Percentiles rank a stretch among this genome's conserved stretches.
Conservation (phyloP, 2,797 vertebrate genomes). For the Mus minutoides region DNA sequence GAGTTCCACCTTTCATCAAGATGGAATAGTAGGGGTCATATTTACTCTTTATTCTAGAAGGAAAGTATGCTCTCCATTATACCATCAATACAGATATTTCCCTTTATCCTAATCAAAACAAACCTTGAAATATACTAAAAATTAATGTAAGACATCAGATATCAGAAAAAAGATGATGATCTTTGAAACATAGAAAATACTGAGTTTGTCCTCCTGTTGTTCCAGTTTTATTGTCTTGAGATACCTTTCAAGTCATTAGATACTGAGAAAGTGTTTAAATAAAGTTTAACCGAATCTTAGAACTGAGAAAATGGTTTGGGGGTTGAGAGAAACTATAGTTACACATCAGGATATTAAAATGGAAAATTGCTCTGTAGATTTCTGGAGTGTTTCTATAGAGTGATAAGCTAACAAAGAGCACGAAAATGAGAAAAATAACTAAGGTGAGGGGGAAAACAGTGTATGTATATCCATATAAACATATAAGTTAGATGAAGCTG, state of each 20-base stretch:
- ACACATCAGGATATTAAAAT: background rate
- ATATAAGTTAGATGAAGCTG: background rate
- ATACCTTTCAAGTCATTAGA: background rate
- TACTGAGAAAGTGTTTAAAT: background rate
- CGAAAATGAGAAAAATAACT: background rate
- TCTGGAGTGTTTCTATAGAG: background rate
- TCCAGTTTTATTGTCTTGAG: background rate
- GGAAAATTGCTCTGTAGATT: background rate
- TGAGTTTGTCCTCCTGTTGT: background rate
- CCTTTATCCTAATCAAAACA: background rate
- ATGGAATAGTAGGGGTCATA: background rate
- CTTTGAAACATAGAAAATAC: background rate
- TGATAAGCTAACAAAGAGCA: background rate
- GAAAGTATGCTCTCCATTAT: background rate
- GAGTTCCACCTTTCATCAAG: slow-evolving; percentile 23
- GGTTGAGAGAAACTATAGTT: background rate
- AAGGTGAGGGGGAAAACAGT: background rate
- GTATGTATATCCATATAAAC: background rate
- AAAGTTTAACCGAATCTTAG: background rate
- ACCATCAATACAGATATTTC: too few relatives aligned
- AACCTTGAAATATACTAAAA: background rate
- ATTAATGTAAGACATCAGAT: background rate
- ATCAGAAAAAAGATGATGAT: background rate
- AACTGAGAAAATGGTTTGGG: background rate
- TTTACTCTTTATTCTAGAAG: background rate